phyloP scores from a whole-genome alignment of 2,113 vertebrate species.

The Cryptomyrus ogoouensis region DNA sequence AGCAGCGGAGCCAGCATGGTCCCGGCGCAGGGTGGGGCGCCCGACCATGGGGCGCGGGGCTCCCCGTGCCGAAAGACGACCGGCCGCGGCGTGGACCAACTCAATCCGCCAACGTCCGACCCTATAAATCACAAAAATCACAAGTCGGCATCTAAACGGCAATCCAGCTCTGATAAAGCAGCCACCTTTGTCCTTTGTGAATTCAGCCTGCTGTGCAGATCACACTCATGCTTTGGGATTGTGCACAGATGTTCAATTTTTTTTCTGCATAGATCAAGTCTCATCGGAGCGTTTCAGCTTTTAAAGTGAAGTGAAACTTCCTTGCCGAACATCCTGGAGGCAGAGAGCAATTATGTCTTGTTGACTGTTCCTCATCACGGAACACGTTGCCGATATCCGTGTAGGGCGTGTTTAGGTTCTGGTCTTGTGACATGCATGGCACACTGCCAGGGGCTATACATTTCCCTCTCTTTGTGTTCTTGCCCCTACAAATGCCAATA shows the following conservation, averaged over 20 bases:
- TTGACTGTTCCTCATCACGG: not conserved
- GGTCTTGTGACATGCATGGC: not conserved
- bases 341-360: not conserved
- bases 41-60: not conserved
- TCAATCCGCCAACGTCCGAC: not conserved
- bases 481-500: not conserved
- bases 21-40: slow-evolving; percentile 7
- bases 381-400: not conserved
- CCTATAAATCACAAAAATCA: not conserved
- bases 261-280: not conserved
- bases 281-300: not conserved
- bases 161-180: not conserved
- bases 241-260: not conserved
- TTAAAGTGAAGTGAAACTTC: not conserved
- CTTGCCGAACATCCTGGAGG: not conserved
- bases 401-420: not conserved
- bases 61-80: not conserved
- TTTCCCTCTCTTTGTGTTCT: not conserved
- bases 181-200: not conserved
- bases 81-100: not conserved
- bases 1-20: slow-evolving; percentile 79
- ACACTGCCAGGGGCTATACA: not conserved
- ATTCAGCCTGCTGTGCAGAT: not conserved
- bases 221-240: not conserved
- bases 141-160: not conserved